Percentiles rank a stretch among this genome's conserved stretches.
These are phyloP conservation scores for Enteromius viviparus DNA, from an alignment of 2,797 vertebrate species.

Conservation along the genomic window DNA sequence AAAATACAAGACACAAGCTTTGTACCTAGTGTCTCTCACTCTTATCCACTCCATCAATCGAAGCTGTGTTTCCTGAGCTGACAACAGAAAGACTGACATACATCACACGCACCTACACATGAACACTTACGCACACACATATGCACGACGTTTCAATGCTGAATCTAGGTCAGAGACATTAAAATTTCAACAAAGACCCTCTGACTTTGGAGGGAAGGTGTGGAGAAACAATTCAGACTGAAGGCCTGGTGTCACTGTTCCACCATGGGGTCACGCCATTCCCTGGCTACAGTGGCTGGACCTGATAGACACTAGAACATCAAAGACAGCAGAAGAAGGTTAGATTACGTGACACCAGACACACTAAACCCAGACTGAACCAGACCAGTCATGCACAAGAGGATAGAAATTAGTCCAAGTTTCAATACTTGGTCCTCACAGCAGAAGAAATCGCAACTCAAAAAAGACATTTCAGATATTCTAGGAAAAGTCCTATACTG, in stretches of 20 bases:
- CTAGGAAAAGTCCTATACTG: background rate
- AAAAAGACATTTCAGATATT: background rate
- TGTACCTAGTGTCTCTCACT: conserved; percentile 61
- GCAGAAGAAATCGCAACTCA: background rate
- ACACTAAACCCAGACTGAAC: conserved; percentile 8
- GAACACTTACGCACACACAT: conserved; percentile 11
- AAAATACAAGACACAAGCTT: conserved; percentile 64
- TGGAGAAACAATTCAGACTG: conserved; percentile 68
- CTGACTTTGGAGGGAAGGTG: conserved; percentile 67
- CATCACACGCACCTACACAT: conserved; percentile 61
- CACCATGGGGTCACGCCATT: conserved; percentile 58
- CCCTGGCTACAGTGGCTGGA: conserved; percentile 40
- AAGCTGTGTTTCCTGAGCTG: conserved; percentile 66
- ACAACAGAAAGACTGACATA: conserved; percentile 73
- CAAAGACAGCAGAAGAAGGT: conserved; percentile 57
- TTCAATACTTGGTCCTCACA: background rate
- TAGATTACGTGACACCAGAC: conserved; percentile 27
- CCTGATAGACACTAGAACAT: conserved; percentile 51
- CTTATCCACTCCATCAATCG: conserved; percentile 54
- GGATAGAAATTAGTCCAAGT: background rate
- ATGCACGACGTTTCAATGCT: conserved; percentile 23
- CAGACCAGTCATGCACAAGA: background rate
- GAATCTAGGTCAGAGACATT: conserved; percentile 82
- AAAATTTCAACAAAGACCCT: conserved; percentile 78
- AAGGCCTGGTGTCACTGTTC: conserved; percentile 56